Base-by-base conservation (phyloP, 2,797 vertebrate genomes). In the Sparidentex hasta region DNA sequence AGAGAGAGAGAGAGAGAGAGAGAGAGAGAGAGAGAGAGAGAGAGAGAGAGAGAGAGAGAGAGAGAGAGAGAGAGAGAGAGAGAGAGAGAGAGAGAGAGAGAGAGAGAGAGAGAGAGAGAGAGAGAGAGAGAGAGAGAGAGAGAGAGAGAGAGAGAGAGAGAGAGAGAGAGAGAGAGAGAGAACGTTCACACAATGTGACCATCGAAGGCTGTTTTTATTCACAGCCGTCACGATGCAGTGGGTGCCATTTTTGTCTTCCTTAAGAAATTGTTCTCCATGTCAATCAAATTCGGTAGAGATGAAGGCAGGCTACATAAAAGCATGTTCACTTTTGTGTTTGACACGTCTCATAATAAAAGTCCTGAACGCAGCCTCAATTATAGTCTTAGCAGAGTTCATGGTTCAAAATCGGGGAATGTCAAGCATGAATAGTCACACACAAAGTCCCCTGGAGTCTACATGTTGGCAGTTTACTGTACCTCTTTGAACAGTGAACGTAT, bases 191-290 rank as follows among this genome's bases (percentile, higher is more conserved):
- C 85, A 81, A 83, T 86, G 74, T 80, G 68, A 64, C 71, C 13
- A 48, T 74, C 33, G n/a, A 79, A 82, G 80, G 48, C 73, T 70
- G 78, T 74, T 87, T 90, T 81, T 89, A 85, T 80, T 85, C 76
- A 77, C 76, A 83, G 82, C 76, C 47, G 50, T 90, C 88, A 87
- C 61, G 56, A 85, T 62, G 73, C 78, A 71, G 62, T 18, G 68
- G 82, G 86, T 13, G 33, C 76, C 77, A 66, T 83, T 81, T 86
- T 88, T 82, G 48, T 87, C 61, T 69, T 71, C 20, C 18, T 65
- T 11, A 38, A 77, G 64, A 84, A 76, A 83, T 29, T 20, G 63
- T 71, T 88, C 58, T 73, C 20, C 23, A 5, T 58, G 82, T 83
- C 84, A 84, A 27, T 88, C 79, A 79, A 58, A 85, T 29, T 21